Evolutionary conservation across 2,113 vertebrate species (phyloP).

Genomic region (Poeciliopsis occidentalis): DNA sequence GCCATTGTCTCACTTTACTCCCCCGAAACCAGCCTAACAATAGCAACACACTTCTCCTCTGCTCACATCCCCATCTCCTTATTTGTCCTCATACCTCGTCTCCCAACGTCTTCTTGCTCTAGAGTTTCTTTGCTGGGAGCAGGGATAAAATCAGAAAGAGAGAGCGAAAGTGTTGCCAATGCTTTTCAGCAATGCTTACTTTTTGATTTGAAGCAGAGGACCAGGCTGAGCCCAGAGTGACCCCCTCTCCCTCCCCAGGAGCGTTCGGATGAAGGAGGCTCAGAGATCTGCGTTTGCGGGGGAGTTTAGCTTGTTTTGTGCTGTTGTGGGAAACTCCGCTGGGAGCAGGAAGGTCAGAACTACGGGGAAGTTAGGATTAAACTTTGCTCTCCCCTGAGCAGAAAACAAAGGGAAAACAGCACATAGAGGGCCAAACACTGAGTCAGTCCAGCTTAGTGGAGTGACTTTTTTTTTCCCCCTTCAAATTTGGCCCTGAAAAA

Average conservation of each 20-base stretch:
- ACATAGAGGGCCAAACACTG: conserved; percentile 31
- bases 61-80: conserved; percentile 35
- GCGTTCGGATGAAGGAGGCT: conserved; percentile 41
- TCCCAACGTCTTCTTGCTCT: conserved; percentile 31
- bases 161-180: conserved; percentile 33
- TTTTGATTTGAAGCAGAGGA: conserved; percentile 56
- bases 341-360: conserved; percentile 44
- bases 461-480: conserved; percentile 32
- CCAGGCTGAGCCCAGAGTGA: conserved; percentile 53
- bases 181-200: conserved; percentile 42
- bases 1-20: conserved; percentile 48
- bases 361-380: conserved; percentile 60
- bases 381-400: conserved; percentile 46
- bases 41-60: conserved; percentile 37
- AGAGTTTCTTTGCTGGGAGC: conserved; percentile 38
- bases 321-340: conserved; percentile 36
- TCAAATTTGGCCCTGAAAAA: conserved; percentile 47
- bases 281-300: conserved; percentile 57
- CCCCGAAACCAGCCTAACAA: conserved; percentile 45
- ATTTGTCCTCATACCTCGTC: conserved; percentile 38
- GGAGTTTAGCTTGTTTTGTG: conserved; percentile 31
- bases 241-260: conserved; percentile 28
- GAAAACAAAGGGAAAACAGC: conserved; percentile 62
- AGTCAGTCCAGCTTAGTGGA: conserved; percentile 42
- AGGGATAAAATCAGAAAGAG: not conserved